These are phyloP conservation scores for Thecophora atra DNA, from an alignment of 2,888 invertebrate genomes.

Conservation along the genomic window DNA sequence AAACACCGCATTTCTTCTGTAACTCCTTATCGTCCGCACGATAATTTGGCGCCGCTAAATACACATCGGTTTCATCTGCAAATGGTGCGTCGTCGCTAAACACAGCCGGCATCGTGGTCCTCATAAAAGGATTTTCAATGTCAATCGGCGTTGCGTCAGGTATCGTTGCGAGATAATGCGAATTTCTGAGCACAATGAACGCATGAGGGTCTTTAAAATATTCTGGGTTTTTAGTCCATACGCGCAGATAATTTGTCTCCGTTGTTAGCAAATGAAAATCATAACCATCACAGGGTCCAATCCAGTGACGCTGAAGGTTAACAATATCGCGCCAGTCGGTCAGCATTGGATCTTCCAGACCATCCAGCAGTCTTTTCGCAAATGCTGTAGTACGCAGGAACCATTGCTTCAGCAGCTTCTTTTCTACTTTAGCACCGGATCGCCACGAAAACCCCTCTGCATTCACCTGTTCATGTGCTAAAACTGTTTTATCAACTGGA, in stretches of 20 bases:
- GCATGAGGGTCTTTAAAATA: conserved; percentile 73
- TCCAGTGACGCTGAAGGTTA: conserved; percentile 88
- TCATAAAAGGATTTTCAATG: conserved; percentile 78
- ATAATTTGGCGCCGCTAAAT: conserved; percentile 76
- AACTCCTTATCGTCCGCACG: conserved; percentile 71
- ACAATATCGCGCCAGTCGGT: conserved; percentile 87
- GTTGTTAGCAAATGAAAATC: conserved; percentile 72
- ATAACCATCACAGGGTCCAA: conserved; percentile 85
- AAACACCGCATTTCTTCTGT: conserved; percentile 70
- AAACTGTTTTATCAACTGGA: conserved; percentile 94
- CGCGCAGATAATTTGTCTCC: conserved; percentile 52
- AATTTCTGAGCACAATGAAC: conserved; percentile 74
- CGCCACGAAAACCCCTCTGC: conserved; percentile 92
- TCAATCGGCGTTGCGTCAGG: conserved; percentile 60
- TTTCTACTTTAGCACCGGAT: conserved; percentile 94
- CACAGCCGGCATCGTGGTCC: conserved; percentile 72
- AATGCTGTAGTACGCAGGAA: conserved; percentile 89
- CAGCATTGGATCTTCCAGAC: conserved; percentile 74
- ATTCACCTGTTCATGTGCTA: conserved; percentile 98
- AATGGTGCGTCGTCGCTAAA: conserved; percentile 73
- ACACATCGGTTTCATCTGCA: conserved; percentile 74
- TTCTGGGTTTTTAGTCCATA: conserved; percentile 82
- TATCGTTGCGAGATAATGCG: conserved; percentile 68
- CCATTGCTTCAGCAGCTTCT: conserved; percentile 91
- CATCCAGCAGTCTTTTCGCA: conserved; percentile 77